Percentiles rank a stretch among this genome's conserved stretches.
Conservation (phyloP, 2,113 vertebrate species). For the Pseudois nayaur region DNA sequence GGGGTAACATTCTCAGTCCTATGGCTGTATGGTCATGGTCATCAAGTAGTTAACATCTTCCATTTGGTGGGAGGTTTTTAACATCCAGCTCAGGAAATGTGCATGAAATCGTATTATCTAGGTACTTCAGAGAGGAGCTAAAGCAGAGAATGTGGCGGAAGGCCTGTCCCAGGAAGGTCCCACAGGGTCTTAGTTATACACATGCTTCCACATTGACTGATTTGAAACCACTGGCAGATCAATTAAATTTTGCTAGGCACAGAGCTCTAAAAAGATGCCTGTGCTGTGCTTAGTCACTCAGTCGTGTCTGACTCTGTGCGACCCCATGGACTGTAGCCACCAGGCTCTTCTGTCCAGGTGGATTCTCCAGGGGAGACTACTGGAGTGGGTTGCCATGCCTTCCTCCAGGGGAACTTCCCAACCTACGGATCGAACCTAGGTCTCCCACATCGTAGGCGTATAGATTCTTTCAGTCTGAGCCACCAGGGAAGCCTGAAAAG, state of each 20-base stretch:
- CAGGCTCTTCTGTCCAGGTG: neutral
- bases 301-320: neutral
- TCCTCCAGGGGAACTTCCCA: neutral
- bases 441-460: neutral
- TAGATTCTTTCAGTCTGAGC: neutral
- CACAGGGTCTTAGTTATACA: neutral
- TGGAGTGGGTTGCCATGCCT: neutral
- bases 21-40: neutral
- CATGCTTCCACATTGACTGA: too few relatives aligned
- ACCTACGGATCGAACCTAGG: neutral
- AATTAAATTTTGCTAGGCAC: neutral
- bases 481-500: neutral
- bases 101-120: neutral
- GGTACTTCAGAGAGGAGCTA: neutral
- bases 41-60: neutral
- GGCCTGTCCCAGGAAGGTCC: neutral
- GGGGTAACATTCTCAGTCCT: neutral
- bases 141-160: neutral
- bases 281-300: neutral
- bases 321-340: neutral
- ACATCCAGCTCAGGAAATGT: neutral
- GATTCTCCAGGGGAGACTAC: neutral
- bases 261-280: neutral
- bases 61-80: neutral
- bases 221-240: neutral